Evolutionary conservation across 2,113 vertebrate genomes (phyloP).

Genomic region (Campylorhamphus procurvoides): DNA sequence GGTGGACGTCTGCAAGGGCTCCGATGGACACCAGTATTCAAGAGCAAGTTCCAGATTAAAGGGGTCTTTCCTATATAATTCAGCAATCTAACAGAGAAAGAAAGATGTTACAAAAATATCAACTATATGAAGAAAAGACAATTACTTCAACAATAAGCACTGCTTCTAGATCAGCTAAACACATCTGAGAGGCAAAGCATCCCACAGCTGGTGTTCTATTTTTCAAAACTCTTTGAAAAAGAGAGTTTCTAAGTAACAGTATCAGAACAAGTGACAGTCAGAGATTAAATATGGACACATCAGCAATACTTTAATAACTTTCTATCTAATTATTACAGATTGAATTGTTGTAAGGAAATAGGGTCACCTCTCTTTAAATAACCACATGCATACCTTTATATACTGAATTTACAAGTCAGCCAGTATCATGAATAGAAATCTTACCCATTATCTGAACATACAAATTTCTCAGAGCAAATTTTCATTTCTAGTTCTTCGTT

Average conservation of each 20-base stretch:
- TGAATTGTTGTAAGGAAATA: neutral
- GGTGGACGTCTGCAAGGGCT: constrained; percentile 88
- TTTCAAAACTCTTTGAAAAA: neutral
- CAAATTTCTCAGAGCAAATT: neutral
- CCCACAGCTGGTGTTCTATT: neutral
- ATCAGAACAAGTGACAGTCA: neutral
- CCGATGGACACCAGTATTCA: constrained; percentile 95
- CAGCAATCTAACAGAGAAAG: constrained; percentile 82
- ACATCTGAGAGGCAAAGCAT: neutral
- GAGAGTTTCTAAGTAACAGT: neutral
- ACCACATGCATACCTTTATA: neutral
- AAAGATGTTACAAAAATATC: neutral
- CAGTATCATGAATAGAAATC: neutral
- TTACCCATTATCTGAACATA: neutral
- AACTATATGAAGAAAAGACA: neutral
- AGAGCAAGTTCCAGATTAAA: constrained; percentile 90
- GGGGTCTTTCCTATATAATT: constrained; percentile 89
- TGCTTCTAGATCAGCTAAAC: neutral
- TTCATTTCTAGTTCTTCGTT: neutral
- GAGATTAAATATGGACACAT: neutral
- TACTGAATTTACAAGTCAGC: neutral
- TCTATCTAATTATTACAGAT: neutral
- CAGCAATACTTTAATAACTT: neutral
- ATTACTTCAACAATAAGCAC: neutral
- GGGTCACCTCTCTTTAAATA: neutral